Conservation (phyloP, 30 jellyfish, hydroid and myxozoan species). For the Clytia hemisphaerica region DNA sequence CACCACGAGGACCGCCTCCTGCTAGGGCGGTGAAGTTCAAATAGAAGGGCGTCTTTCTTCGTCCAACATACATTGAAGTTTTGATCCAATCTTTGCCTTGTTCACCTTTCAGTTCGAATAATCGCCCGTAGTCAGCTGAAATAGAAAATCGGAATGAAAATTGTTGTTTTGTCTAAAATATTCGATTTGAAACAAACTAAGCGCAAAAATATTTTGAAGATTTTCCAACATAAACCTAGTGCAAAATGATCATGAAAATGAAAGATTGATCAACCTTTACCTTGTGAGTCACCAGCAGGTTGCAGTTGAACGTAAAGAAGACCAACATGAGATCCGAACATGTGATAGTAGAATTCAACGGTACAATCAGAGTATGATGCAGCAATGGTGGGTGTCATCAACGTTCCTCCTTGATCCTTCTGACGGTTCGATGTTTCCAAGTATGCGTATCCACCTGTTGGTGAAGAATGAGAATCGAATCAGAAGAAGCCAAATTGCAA, state of each 20-base stretch:
- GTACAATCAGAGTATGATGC: slow-evolving; percentile 91
- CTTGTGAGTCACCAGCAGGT: slow-evolving; percentile 37
- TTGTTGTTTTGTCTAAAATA: no score
- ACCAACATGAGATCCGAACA: slow-evolving; percentile 90
- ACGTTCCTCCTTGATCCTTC: slow-evolving; percentile 56
- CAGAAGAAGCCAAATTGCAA: background rate
- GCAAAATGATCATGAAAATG: no score
- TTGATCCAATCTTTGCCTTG: slow-evolving; percentile 63
- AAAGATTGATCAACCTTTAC: no score
- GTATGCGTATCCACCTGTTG: slow-evolving; percentile 80
- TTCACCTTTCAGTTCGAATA: slow-evolving; percentile 27
- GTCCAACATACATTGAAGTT: slow-evolving; percentile 80
- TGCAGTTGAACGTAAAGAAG: slow-evolving; percentile 43
- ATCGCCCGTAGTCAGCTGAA: background rate
- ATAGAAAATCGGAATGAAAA: no score
- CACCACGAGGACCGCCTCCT: slow-evolving; percentile 95
- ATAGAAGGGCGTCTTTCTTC: slow-evolving; percentile 73
- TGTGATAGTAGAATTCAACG: slow-evolving; percentile 79
- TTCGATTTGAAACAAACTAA: no score
- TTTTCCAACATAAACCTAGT: no score
- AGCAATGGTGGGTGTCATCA: slow-evolving; percentile 69
- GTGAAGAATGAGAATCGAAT: background rate
- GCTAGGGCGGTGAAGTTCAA: slow-evolving; percentile 58
- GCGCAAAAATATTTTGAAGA: no score
- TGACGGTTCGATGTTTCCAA: slow-evolving; percentile 74